Base-by-base conservation (phyloP, 2,113 vertebrate genomes). In the Hippoglossus stenolepis region DNA sequence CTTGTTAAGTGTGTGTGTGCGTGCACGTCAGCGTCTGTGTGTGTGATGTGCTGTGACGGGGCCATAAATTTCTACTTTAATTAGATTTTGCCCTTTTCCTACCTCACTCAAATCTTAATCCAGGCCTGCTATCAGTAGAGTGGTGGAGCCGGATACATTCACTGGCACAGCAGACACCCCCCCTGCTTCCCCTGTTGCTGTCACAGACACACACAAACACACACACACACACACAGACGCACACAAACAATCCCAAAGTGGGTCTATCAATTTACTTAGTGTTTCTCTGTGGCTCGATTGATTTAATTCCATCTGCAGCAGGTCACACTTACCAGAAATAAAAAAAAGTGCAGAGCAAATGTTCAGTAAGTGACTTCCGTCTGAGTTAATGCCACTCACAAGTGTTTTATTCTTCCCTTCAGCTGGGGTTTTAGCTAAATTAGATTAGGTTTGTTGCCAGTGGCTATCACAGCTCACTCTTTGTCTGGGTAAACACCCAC, bases 11-110 rank as follows among this genome's bases (percentile, higher is more conserved):
- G 65, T 64, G 51, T 71, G 69, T 76, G 69, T 75, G 68, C 28
- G 31, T 66, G 65, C 71, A 26, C 21, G 24, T 80, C 51, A 56
- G 70, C 31, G 15, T 83, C 47, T 75, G 75, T 79, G 17, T 67
- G 18, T 54, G 75, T 54, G 68, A 77, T 60, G 26, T 65, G 65
- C 78, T 84, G 21, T 81, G 87, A 91, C 88, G 76, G 68, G 77
- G 35, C 64, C 85, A 88, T 89, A 84, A 38, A 91, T 91, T 80
- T 87, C 58, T 59, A 43, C 72, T 89, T 83, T 90, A 89, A 91
- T 91, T 89, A 75, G 56, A 90, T 85, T 90, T 79, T 49, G 47
- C 68, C 77, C 78, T 79, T 84, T 87, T 80, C 54, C 77, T 56
- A 43, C 79, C 43, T 79, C 58, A 12, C 61, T 82, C 65, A 35